These are phyloP conservation scores for Oscheius onirici DNA, from an alignment of 2,888 invertebrate species.

Conservation along the genomic window DNA sequence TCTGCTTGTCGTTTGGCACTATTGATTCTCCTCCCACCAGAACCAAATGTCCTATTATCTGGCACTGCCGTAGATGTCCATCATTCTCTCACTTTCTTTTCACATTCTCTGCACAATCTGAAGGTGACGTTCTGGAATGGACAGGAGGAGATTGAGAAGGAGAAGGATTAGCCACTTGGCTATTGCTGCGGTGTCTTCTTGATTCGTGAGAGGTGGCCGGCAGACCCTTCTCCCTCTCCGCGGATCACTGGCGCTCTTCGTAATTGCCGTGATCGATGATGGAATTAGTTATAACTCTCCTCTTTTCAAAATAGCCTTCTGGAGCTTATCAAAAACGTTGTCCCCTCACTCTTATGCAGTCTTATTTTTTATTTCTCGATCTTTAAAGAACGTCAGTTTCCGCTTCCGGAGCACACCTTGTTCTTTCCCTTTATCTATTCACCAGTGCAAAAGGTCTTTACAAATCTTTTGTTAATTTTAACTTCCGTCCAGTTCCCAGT, in stretches of 20 bases:
- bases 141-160: not conserved
- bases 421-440: too few species aligned
- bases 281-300: constrained; percentile 31
- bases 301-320: too few species aligned
- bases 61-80: constrained; percentile 18
- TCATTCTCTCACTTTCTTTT: constrained; percentile 1
- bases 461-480: too few species aligned
- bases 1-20: not conserved
- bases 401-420: too few species aligned
- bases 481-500: too few species aligned
- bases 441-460: too few species aligned
- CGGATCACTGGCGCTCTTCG: constrained; percentile 33
- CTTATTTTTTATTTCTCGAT: too few species aligned
- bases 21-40: constrained; percentile 17
- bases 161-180: constrained; percentile 18
- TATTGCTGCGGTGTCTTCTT: not conserved
- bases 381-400: too few species aligned
- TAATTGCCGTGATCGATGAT: constrained; percentile 33
- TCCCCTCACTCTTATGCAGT: too few species aligned
- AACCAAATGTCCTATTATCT: constrained; percentile 23
- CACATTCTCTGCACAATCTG: too few species aligned
- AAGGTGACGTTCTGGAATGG: constrained; percentile 11
- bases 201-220: not conserved
- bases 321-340: too few species aligned
- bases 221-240: not conserved